Evolutionary conservation across 2,113 vertebrate species (phyloP).

Genomic region (Propithecus coquereli): DNA sequence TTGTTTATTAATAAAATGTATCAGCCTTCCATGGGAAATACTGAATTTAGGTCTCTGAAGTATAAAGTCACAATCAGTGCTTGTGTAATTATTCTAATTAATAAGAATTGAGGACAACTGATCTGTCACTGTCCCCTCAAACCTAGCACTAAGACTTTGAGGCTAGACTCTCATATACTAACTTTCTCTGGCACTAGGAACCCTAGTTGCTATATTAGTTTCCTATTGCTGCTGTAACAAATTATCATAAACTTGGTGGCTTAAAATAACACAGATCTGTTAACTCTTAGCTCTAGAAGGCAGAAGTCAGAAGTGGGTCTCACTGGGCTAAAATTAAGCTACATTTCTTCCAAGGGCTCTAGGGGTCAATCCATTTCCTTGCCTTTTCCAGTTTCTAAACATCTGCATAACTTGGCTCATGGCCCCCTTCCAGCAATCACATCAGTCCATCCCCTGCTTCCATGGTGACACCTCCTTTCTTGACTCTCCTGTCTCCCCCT

Average conservation of each 20-base stretch:
- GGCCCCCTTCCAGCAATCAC: background rate
- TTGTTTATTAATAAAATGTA: background rate
- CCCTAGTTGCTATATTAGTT: background rate
- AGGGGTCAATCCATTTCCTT: background rate
- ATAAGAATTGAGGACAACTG: background rate
- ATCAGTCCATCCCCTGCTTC: background rate
- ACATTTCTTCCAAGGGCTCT: background rate
- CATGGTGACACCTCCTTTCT: background rate
- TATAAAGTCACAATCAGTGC: background rate
- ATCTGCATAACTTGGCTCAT: background rate
- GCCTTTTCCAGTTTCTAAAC: background rate
- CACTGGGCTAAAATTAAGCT: background rate
- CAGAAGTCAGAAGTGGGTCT: background rate
- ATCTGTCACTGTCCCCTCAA: background rate
- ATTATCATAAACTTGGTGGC: background rate
- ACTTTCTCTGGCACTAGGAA: background rate
- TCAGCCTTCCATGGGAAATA: background rate
- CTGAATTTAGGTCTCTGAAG: background rate
- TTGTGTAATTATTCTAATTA: background rate
- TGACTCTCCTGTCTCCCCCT: background rate
- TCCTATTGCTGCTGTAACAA: background rate
- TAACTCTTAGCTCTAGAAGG: background rate
- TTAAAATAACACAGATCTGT: background rate
- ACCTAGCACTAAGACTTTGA: background rate
- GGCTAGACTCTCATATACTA: background rate